Evolutionary conservation across 2,797 vertebrate genomes (phyloP).

Genomic region (Trachurus trachurus): DNA sequence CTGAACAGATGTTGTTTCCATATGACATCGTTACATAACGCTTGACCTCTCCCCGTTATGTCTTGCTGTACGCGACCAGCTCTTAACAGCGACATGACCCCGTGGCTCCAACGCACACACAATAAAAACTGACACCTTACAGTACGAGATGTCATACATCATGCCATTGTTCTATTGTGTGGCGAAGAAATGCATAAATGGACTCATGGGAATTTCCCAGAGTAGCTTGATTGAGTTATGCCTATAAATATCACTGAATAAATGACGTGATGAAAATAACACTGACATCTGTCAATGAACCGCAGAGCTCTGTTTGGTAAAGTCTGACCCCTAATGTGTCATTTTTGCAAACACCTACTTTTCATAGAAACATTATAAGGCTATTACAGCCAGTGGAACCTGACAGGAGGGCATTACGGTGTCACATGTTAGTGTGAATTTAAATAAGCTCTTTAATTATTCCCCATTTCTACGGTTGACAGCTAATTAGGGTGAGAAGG

Average conservation of each 20-base stretch:
- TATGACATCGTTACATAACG: background rate
- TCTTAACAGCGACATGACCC: background rate
- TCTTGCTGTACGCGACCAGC: background rate
- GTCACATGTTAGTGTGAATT: constrained; percentile 51
- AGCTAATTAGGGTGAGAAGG: constrained; percentile 60
- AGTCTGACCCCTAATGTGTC: constrained; percentile 1
- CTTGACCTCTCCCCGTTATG: background rate
- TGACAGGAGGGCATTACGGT: constrained; percentile 35
- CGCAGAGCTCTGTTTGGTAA: background rate
- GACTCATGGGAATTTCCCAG: constrained; percentile 2
- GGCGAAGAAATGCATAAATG: background rate
- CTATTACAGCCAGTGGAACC: constrained; percentile 25
- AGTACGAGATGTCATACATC: constrained; percentile 17
- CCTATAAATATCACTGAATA: constrained; percentile 3
- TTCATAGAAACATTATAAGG: constrained; percentile 27
- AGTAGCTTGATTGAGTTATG: background rate
- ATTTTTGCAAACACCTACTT: constrained; percentile 23
- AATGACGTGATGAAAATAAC: background rate
- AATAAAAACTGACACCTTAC: constrained; percentile 3
- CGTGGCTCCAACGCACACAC: background rate
- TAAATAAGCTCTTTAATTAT: constrained; percentile 60
- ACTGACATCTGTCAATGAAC: background rate
- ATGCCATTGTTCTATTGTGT: constrained; percentile 16
- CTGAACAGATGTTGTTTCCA: background rate
- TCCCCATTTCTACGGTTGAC: constrained; percentile 49